Conservation (phyloP, 2,797 vertebrate genomes). For the Chaenodraco wilsoni region DNA sequence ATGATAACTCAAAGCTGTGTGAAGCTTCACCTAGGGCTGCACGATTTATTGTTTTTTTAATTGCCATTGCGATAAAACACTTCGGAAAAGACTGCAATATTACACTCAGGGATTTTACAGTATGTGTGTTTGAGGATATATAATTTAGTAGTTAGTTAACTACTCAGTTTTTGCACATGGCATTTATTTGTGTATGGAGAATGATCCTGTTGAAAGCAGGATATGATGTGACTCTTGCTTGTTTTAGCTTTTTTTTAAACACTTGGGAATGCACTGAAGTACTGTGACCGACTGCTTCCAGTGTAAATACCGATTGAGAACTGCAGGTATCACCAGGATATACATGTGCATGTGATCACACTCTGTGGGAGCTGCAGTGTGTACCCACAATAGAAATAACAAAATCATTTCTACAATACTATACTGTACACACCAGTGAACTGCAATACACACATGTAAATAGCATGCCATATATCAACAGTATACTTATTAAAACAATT, state of each 20-base stretch:
- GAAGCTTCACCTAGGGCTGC: not conserved
- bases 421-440: not conserved
- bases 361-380: not conserved
- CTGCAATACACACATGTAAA: not conserved
- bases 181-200: not conserved
- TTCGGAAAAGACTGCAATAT: no score
- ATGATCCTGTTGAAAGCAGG: not conserved
- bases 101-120: not conserved
- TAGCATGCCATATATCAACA: not conserved
- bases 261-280: not conserved
- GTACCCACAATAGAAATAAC: not conserved
- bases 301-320: not conserved
- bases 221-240: not conserved
- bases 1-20: constrained; percentile 22
- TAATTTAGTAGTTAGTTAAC: no score
- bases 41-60: no score
- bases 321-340: not conserved
- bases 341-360: not conserved
- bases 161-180: not conserved
- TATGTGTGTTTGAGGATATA: not conserved
- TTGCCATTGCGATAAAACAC: no score
- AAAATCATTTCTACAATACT: not conserved
- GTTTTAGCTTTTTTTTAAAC: not conserved
- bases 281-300: not conserved
- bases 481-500: not conserved